Conservation (phyloP, 2,797 vertebrate genomes). For the Phrynocephalus guinanensis region DNA sequence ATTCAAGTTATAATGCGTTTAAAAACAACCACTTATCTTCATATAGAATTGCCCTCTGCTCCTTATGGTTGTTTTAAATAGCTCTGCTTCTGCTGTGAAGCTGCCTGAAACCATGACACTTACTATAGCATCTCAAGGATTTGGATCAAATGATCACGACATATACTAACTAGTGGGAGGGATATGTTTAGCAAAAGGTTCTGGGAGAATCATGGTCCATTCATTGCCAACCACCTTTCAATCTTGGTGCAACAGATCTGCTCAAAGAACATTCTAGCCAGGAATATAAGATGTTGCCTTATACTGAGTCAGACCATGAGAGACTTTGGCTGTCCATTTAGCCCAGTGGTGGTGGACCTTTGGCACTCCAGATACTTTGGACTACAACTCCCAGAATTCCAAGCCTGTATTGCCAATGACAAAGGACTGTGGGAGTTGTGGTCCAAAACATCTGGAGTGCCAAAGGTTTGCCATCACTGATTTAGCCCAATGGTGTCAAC, state of each 20-base stretch:
- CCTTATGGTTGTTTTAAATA: conserved; percentile 35
- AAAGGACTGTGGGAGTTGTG: too few species aligned
- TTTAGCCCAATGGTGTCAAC: too few species aligned
- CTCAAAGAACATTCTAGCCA: neutral
- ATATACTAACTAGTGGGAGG: neutral
- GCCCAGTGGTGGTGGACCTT: too few species aligned
- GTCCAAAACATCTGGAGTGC: too few species aligned
- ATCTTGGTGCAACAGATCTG: neutral
- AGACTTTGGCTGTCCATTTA: too few species aligned
- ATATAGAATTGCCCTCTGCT: conserved; percentile 37
- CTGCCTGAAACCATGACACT: neutral
- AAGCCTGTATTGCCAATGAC: too few species aligned
- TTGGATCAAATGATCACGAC: too few species aligned
- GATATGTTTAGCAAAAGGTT: neutral
- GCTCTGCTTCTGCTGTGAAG: conserved; percentile 18
- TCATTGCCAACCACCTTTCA: neutral
- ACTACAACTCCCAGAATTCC: too few species aligned
- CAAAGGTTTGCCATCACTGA: too few species aligned
- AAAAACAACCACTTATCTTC: conserved; percentile 31
- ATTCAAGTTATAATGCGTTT: conserved; percentile 30
- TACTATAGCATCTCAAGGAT: conserved; percentile 11
- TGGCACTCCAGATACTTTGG: too few species aligned
- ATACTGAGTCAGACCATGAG: too few species aligned
- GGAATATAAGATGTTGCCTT: too few species aligned
- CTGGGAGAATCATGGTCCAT: neutral